Percentiles rank a stretch among this genome's conserved stretches.
phyloP scores from a whole-genome alignment of 2,797 vertebrate species.

The Momotus momota region DNA sequence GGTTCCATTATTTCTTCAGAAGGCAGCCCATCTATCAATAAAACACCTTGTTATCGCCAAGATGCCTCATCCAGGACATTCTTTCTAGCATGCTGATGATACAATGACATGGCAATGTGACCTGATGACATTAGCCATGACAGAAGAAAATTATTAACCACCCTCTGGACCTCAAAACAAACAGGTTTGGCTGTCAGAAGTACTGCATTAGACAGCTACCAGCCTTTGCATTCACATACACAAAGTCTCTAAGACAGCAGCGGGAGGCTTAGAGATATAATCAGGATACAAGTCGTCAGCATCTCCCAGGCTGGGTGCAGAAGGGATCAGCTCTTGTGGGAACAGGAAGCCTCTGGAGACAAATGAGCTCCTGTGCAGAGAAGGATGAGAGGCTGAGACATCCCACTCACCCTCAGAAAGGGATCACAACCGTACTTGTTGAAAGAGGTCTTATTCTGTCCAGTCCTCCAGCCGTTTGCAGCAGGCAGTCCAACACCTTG shows the following conservation, averaged over 20 bases:
- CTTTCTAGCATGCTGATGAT: background rate
- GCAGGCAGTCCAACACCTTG: accelerated
- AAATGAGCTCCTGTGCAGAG: background rate
- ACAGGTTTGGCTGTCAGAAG: background rate
- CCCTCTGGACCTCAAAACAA: background rate
- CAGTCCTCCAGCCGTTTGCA: background rate
- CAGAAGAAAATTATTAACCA: background rate
- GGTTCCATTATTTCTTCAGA: background rate
- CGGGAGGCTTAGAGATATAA: background rate
- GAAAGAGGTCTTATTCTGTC: background rate
- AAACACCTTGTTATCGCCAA: background rate
- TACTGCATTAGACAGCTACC: background rate
- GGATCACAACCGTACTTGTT: background rate
- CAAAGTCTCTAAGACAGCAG: background rate
- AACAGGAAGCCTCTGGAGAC: background rate
- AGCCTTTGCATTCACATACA: background rate
- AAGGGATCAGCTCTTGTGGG: accelerated
- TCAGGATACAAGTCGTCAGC: background rate
- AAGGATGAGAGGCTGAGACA: background rate
- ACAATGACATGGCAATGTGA: background rate
- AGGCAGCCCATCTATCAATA: background rate
- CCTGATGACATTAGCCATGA: background rate
- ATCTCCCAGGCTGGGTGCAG: background rate
- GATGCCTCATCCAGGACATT: background rate
- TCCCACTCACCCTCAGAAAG: background rate